Evolutionary conservation across 2,888 invertebrate species (phyloP), one percentile per base, ranked within the genome.

Genomic region (Drosophila formosana): DNA sequence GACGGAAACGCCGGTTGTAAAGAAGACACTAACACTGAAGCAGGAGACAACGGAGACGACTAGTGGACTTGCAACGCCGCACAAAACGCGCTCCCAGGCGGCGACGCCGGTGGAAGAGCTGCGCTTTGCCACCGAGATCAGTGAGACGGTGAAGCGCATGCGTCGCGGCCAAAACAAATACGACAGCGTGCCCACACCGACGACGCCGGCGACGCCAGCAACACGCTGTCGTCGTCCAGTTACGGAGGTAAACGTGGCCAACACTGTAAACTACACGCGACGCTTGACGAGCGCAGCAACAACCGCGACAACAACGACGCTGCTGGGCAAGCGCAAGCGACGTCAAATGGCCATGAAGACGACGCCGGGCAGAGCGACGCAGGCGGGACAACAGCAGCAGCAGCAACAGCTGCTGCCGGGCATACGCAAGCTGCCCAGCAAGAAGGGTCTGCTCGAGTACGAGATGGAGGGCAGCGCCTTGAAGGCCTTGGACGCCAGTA

Each of bases 101-200:
- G 80, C 77, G 2, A 91, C 91, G 0, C 91, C 91, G 0, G 80
- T 90, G 1, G 91, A 91, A 70, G 91, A 91, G 45, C 51, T 91
- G 30, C 90, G 91, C 3, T 92, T 92, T 65, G 91, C 91, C 28
- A 91, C 92, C 6, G 92, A 92, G 65, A 92, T 92, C 5, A 92
- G 92, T 37, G 92, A 92, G 71, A 92, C 91, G 66, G 92, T 92
- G 0, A 92, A 92, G 34, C 88, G 92, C 0, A 86, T 92, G 82
- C 85, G 92, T 1, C 91, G 92, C 18, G 92, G 92, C 0, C 91
- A 91, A 32, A 91, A 91, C 32, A 92, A 92, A 61, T 91, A 90
- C 57, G 91, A 91, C 56, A 88, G 86, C 53, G 82, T 88, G 8
- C 89, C 88, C 11, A 32, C 32, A 9, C 78, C 86, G 2, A 56